A percentile compares a stretch with the other conserved stretches of the same genome.
These are phyloP conservation scores for Dynastes hyllus DNA, from an alignment of 2,888 invertebrate genomes.

Conservation along the genomic window DNA sequence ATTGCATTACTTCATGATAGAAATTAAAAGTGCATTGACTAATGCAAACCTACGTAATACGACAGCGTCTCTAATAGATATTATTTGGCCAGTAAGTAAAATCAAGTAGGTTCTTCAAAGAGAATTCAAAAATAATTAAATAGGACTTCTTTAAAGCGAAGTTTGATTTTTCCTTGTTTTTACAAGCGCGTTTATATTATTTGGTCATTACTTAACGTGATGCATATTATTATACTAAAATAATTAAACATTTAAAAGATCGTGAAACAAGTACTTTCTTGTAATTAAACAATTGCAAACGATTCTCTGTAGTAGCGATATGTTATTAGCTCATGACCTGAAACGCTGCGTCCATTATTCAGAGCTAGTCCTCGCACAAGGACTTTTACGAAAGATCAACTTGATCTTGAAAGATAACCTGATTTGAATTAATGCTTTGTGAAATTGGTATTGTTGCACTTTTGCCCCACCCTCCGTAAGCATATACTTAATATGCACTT, in stretches of 20 bases:
- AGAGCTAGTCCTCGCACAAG: slow-evolving; percentile 3
- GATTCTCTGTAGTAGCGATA: neutral
- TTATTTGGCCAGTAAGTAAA: neutral
- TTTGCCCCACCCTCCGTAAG: slow-evolving; percentile 6
- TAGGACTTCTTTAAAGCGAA: no score
- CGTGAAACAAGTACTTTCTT: no score
- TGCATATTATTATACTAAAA: no score
- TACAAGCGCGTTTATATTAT: no score
- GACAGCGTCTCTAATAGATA: no score
- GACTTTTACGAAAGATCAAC: slow-evolving; percentile 27
- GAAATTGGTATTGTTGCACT: slow-evolving; percentile 6
- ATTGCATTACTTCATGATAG: neutral
- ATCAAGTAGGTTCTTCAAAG: neutral
- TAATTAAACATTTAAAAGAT: no score
- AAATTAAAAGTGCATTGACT: neutral
- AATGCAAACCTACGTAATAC: neutral
- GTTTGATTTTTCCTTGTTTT: no score
- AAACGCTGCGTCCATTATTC: slow-evolving; percentile 2
- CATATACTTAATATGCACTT: neutral
- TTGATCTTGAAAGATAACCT: slow-evolving; percentile 39
- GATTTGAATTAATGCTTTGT: slow-evolving; percentile 19
- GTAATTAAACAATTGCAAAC: no score
- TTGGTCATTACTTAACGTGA: no score
- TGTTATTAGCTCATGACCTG: neutral
- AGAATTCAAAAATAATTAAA: neutral